phyloP scores from a whole-genome alignment of 2,797 vertebrate species.

The Halcyon leucocephala region DNA sequence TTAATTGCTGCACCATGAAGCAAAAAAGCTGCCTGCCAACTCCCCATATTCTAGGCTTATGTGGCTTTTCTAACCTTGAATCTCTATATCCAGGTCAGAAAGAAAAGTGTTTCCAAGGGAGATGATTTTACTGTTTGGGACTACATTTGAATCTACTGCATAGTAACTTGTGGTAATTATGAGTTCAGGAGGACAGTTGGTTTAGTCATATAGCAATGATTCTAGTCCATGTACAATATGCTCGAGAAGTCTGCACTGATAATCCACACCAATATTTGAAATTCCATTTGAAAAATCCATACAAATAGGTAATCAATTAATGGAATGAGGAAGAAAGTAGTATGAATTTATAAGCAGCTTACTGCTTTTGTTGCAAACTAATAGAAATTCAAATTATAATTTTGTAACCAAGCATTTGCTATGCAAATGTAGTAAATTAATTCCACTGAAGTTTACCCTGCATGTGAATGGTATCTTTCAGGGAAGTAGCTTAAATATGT shows the following conservation, averaged over 20 bases:
- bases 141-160: neutral
- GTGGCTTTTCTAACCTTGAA: neutral
- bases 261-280: neutral
- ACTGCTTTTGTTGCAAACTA: neutral
- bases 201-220: neutral
- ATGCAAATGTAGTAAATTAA: neutral
- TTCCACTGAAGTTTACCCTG: neutral
- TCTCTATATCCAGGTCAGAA: neutral
- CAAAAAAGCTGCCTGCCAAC: neutral
- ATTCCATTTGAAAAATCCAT: neutral
- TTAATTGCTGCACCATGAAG: neutral
- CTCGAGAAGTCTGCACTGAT: neutral
- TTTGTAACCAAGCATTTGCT: neutral
- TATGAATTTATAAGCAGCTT: neutral
- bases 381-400: neutral
- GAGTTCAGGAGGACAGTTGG: neutral
- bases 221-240: neutral
- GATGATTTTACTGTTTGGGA: neutral
- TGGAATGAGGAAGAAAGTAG: neutral
- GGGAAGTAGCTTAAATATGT: neutral
- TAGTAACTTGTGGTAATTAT: neutral
- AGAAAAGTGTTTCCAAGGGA: neutral
- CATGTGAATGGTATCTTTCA: neutral
- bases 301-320: neutral
- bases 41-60: neutral